phyloP scores from a whole-genome alignment of 2,888 invertebrate species.

The Congeria kusceri region DNA sequence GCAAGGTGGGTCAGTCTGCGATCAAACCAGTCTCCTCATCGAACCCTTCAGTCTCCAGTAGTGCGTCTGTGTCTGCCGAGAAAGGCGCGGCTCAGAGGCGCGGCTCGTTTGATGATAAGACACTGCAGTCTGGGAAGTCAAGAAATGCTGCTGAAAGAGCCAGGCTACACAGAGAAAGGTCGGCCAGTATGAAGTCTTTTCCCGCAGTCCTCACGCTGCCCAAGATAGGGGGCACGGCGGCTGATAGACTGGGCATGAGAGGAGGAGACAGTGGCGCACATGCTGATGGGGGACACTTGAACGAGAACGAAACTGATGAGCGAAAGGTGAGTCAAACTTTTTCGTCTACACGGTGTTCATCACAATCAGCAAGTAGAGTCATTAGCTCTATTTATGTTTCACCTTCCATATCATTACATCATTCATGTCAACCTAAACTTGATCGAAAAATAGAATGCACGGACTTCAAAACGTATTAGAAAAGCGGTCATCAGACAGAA shows the following conservation, averaged over 20 bases:
- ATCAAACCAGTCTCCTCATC: constrained; percentile 33
- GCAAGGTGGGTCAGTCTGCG: constrained; percentile 26
- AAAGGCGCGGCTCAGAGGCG: constrained; percentile 50
- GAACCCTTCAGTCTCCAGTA: constrained; percentile 52
- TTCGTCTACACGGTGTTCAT: neutral
- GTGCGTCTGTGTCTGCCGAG: constrained; percentile 52
- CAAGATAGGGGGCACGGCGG: constrained; percentile 59
- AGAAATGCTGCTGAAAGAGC: constrained; percentile 66
- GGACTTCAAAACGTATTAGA: no score
- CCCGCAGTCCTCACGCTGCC: constrained; percentile 72
- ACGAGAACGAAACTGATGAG: constrained; percentile 84
- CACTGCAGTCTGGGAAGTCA: constrained; percentile 38
- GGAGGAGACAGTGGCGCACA: constrained; percentile 29
- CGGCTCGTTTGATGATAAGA: constrained; percentile 72
- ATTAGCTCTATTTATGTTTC: neutral
- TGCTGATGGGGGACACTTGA: constrained; percentile 22
- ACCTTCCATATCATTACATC: no score
- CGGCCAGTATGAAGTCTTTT: constrained; percentile 78
- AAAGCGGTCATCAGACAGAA: no score
- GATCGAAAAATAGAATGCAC: no score
- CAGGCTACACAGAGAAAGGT: constrained; percentile 72
- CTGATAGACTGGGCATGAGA: constrained; percentile 54
- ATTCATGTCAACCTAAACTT: no score
- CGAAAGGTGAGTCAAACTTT: constrained; percentile 78
- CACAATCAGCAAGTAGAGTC: neutral